Evolutionary conservation across 1,140 invertebrate species (phyloP).

Genomic region (Saxidomus purpurata): DNA sequence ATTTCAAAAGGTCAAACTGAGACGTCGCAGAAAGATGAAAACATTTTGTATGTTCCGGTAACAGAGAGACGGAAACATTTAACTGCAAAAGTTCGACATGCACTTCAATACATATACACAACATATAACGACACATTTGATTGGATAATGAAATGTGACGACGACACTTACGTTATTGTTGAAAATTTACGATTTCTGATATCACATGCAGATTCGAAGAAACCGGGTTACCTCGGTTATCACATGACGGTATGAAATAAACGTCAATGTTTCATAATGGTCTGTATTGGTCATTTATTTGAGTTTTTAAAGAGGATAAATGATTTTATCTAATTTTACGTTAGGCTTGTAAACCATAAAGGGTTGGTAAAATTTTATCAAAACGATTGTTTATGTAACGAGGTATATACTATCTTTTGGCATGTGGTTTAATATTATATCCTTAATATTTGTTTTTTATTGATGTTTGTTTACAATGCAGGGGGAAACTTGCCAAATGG

Average conservation of each 20-base stretch:
- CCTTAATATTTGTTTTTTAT: too few species aligned
- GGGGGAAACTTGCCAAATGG: not conserved
- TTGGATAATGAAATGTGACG: slow-evolving; percentile 98
- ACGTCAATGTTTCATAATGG: too few species aligned
- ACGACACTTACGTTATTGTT: slow-evolving; percentile 93
- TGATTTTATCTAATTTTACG: too few species aligned
- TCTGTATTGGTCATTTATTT: too few species aligned
- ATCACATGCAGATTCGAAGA: slow-evolving; percentile 57
- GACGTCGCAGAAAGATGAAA: not conserved
- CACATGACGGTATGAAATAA: slow-evolving; percentile 76
- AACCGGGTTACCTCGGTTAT: slow-evolving; percentile 79
- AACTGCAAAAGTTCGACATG: slow-evolving; percentile 65
- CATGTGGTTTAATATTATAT: too few species aligned
- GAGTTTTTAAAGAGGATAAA: too few species aligned
- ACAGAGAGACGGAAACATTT: slow-evolving; percentile 64
- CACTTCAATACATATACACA: slow-evolving; percentile 89
- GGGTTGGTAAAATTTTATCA: too few species aligned
- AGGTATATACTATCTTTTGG: too few species aligned
- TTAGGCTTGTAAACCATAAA: too few species aligned
- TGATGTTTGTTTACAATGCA: too few species aligned
- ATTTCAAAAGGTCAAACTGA: not conserved
- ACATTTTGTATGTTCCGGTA: slow-evolving; percentile 11
- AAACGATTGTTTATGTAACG: too few species aligned
- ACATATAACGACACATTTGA: slow-evolving; percentile 89
- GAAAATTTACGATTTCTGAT: slow-evolving; percentile 85